These are phyloP conservation scores for Epinephelus lanceolatus DNA, from an alignment of 2,113 vertebrate species.

Conservation along the genomic window DNA sequence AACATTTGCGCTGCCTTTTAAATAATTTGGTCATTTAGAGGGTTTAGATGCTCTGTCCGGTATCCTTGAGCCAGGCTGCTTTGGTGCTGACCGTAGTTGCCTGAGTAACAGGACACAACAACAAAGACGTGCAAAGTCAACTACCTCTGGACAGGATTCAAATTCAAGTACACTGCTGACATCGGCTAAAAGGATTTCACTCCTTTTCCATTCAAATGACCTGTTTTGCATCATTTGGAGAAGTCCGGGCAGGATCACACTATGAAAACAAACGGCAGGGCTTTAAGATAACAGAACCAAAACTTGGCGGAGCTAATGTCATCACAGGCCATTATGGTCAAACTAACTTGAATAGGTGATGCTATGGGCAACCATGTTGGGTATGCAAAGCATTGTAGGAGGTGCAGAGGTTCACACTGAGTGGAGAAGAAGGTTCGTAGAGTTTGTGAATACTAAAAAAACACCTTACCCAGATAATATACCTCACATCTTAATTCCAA, in stretches of 20 bases:
- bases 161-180: constrained; percentile 72
- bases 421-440: neutral
- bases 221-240: constrained; percentile 74
- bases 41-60: constrained; percentile 23
- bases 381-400: constrained; percentile 69
- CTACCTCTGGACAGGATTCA: constrained; percentile 67
- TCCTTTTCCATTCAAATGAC: constrained; percentile 76
- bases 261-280: constrained; percentile 72
- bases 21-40: constrained; percentile 68
- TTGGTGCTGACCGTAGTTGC: constrained; percentile 37
- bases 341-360: constrained; percentile 62
- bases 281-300: constrained; percentile 80
- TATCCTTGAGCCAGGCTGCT: constrained; percentile 43
- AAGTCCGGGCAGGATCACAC: constrained; percentile 50
- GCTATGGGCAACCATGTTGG: constrained; percentile 61
- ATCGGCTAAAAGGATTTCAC: constrained; percentile 45
- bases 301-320: constrained; percentile 42
- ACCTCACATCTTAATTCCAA: neutral
- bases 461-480: neutral
- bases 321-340: constrained; percentile 72
- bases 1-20: constrained; percentile 52
- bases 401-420: neutral
- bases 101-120: constrained; percentile 59
- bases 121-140: constrained; percentile 76
- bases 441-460: neutral